These are phyloP conservation scores for Chinchilla lanigera DNA, from an alignment of 2,113 vertebrate species.

Conservation along the genomic window DNA sequence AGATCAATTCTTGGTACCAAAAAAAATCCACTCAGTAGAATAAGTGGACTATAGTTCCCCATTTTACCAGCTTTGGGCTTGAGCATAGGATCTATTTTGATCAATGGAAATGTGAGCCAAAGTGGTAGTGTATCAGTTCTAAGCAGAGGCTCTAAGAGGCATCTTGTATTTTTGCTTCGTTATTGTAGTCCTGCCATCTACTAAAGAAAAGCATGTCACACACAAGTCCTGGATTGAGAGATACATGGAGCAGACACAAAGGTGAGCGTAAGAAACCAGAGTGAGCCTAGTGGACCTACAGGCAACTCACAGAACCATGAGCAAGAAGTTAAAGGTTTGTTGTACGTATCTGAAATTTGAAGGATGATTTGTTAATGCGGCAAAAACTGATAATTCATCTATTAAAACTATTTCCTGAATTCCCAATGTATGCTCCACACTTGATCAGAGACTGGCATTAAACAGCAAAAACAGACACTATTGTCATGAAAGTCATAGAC, in stretches of 20 bases:
- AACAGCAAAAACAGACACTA: not conserved
- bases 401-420: not conserved
- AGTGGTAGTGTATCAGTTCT: not conserved
- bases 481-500: conserved; percentile 39
- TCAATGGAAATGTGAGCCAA: not conserved
- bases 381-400: not conserved
- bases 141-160: not conserved
- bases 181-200: not conserved
- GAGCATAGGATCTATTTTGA: not conserved
- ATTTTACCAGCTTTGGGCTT: not conserved
- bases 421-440: not conserved
- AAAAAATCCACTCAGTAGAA: not conserved
- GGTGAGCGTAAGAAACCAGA: not conserved
- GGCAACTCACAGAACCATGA: not conserved
- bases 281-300: not conserved
- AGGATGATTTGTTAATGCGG: not conserved
- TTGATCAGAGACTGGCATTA: not conserved
- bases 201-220: not conserved
- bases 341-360: not conserved
- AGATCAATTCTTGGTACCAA: too few species aligned
- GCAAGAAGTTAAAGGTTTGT: not conserved
- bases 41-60: not conserved
- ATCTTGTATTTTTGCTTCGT: not conserved
- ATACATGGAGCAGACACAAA: not conserved
- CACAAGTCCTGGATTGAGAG: not conserved